A percentile compares a stretch with the other conserved stretches of the same genome.
Evolutionary conservation across 1,140 invertebrate genomes (phyloP).

Genomic region (Microplitis mediator): DNA sequence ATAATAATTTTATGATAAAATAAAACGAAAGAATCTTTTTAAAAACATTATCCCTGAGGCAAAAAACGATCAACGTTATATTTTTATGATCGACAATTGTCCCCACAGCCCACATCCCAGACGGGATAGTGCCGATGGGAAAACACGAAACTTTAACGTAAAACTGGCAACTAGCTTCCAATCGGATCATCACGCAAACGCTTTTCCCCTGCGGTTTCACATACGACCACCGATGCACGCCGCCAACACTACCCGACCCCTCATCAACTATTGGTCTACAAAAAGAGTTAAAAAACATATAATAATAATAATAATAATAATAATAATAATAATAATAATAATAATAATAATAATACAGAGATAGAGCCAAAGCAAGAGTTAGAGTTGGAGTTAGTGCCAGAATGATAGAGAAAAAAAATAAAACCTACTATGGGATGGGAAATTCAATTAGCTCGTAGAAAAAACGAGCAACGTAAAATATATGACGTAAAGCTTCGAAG

Average conservation of each 20-base stretch:
- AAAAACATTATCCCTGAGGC: not conserved
- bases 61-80: constrained; percentile 10
- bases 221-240: not conserved
- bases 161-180: constrained; percentile 8
- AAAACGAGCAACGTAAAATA: not conserved
- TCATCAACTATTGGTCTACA: not conserved
- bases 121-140: not conserved
- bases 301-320: too few species aligned
- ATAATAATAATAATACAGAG: too few species aligned
- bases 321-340: too few species aligned
- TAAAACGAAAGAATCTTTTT: not conserved
- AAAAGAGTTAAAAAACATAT: not conserved
- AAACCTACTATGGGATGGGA: not conserved
- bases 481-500: not conserved
- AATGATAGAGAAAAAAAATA: not conserved
- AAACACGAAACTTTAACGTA: constrained; percentile 7
- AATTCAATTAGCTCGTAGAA: not conserved
- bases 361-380: too few species aligned
- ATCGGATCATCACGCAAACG: constrained; percentile 24
- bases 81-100: constrained; percentile 12
- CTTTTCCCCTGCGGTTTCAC: constrained; percentile 24
- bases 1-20: too few species aligned
- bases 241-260: not conserved
- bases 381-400: not conserved
- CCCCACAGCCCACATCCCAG: not conserved